phyloP scores from a whole-genome alignment of 2,888 invertebrate genomes.

The Sphaerophoria rueppellii region DNA sequence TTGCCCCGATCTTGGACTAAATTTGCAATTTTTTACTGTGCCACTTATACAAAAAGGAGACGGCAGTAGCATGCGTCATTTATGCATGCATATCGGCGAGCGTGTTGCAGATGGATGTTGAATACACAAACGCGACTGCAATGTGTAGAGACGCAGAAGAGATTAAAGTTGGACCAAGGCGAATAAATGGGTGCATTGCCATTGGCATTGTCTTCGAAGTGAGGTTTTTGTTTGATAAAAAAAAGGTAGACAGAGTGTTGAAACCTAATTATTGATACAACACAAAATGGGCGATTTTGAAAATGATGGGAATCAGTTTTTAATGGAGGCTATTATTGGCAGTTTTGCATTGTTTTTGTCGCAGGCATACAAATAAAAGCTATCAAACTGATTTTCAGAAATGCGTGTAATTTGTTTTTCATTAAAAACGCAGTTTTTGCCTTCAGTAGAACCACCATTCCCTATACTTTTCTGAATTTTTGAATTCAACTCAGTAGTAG shows the following conservation, averaged over 20 bases:
- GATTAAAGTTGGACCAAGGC: slow-evolving; percentile 48
- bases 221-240: slow-evolving; percentile 1
- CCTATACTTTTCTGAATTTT: too few relatives aligned
- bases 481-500: too few relatives aligned
- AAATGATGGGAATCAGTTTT: background rate
- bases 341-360: too few relatives aligned
- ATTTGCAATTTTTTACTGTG: slow-evolving; percentile 47
- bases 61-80: slow-evolving; percentile 49
- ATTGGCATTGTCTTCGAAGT: slow-evolving; percentile 47
- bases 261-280: slow-evolving; percentile 9
- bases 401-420: too few relatives aligned
- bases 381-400: too few relatives aligned
- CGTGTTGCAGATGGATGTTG: background rate
- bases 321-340: too few relatives aligned
- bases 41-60: slow-evolving; percentile 33
- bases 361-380: too few relatives aligned
- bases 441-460: too few relatives aligned
- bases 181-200: slow-evolving; percentile 57
- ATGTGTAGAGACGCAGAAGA: slow-evolving; percentile 16
- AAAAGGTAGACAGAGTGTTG: slow-evolving; percentile 17
- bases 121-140: slow-evolving; percentile 12
- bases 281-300: background rate
- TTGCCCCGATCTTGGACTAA: slow-evolving; percentile 39
- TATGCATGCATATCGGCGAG: background rate
- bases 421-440: too few relatives aligned